A percentile compares a stretch with the other conserved stretches of the same genome.
phyloP scores from a whole-genome alignment of 2,888 invertebrate species.

The Muschampia plurimacula region DNA sequence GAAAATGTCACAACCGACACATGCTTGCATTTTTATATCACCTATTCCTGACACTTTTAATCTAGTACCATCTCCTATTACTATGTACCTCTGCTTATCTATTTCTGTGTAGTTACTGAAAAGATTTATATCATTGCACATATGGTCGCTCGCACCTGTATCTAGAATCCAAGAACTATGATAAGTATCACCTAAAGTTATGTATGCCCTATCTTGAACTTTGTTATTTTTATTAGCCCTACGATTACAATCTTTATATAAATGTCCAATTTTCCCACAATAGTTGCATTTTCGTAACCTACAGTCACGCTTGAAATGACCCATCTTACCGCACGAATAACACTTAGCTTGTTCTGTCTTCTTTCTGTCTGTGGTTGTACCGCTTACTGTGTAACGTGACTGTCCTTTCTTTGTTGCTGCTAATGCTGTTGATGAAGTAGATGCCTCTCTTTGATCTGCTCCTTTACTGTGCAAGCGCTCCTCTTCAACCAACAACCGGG shows the following conservation, averaged over 20 bases:
- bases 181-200: not conserved
- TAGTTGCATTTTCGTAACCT: slow-evolving; percentile 1
- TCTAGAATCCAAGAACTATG: not conserved
- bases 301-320: not conserved
- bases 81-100: not conserved
- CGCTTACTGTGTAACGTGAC: not conserved
- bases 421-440: not conserved
- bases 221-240: not conserved
- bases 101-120: not conserved
- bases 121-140: not conserved
- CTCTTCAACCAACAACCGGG: not conserved
- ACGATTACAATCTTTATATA: not conserved
- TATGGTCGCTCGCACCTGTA: not conserved
- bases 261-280: not conserved
- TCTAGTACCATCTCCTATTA: not conserved
- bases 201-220: not conserved
- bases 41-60: not conserved
- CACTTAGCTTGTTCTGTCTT: not conserved
- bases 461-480: not conserved
- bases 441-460: not conserved
- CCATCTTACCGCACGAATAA: not conserved
- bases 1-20: not conserved
- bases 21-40: not conserved
- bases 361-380: too few species aligned
- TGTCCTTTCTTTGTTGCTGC: not conserved